These are phyloP conservation scores for Microctonus brassicae DNA, from an alignment of 2,888 invertebrate species.

Conservation along the genomic window DNA sequence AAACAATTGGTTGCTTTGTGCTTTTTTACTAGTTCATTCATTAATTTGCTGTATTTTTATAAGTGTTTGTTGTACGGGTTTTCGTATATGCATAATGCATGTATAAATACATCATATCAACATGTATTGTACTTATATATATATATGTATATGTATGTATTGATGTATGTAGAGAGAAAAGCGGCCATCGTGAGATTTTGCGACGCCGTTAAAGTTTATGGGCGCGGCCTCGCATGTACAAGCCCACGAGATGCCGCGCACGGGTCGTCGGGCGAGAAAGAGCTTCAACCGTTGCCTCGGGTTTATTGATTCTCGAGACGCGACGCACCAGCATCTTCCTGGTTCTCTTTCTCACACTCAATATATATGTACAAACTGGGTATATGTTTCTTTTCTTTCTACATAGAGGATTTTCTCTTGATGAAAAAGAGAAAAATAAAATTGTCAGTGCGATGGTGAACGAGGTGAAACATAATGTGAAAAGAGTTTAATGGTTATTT, in stretches of 20 bases:
- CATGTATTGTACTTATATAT: slow-evolving; percentile 50
- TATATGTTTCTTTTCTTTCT: background rate
- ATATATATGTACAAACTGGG: no score
- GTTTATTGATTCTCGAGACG: slow-evolving; percentile 67
- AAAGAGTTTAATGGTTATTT: slow-evolving; percentile 23
- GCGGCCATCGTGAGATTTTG: slow-evolving; percentile 61
- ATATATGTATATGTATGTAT: background rate
- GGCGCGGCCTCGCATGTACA: slow-evolving; percentile 64
- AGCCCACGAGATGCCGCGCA: slow-evolving; percentile 46
- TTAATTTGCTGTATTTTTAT: no score
- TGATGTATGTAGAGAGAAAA: slow-evolving; percentile 29
- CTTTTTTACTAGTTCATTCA: no score
- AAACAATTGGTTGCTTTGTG: no score
- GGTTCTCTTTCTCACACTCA: slow-evolving; percentile 37
- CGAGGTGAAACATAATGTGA: background rate
- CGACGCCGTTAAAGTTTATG: slow-evolving; percentile 67
- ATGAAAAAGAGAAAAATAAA: background rate
- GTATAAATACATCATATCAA: slow-evolving; percentile 60
- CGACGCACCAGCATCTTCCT: slow-evolving; percentile 59
- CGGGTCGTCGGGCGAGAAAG: slow-evolving; percentile 32
- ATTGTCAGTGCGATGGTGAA: background rate
- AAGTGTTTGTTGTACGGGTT: no score
- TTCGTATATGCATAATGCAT: no score
- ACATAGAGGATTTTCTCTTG: background rate
- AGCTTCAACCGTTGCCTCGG: slow-evolving; percentile 51